A percentile compares a stretch with the other conserved stretches of the same genome.
These are phyloP conservation scores for Zoanthus solanderi DNA, from an alignment of 92 coral and sea anemone species.

Conservation along the genomic window DNA sequence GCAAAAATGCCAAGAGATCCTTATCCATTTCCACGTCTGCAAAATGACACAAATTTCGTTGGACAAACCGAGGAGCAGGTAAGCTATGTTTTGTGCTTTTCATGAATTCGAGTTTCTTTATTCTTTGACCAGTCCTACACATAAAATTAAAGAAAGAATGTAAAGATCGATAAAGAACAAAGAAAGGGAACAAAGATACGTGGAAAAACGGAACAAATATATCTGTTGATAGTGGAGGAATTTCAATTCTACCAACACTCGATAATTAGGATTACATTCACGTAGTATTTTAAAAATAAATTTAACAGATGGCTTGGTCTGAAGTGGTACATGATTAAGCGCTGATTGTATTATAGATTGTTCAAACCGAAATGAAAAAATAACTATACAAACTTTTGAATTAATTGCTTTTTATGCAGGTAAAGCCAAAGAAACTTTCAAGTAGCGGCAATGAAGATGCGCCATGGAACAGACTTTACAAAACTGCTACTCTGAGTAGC, in stretches of 20 bases:
- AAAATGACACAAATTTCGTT: conserved; percentile 89
- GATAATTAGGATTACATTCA: neutral
- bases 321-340: no score
- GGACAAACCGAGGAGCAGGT: conserved; percentile 84
- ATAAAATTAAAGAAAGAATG: no score
- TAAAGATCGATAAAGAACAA: no score
- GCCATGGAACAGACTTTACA: conserved; percentile 92
- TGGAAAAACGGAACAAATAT: no score
- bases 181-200: no score
- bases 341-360: neutral
- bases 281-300: neutral
- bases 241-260: no score
- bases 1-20: conserved; percentile 95
- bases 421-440: conserved; percentile 28
- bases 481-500: conserved; percentile 93
- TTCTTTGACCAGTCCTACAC: neutral
- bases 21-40: conserved; percentile 95
- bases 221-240: no score
- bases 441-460: conserved; percentile 57
- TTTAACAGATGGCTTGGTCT: neutral
- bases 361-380: neutral
- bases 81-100: neutral
- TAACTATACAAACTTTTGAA: neutral
- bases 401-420: conserved; percentile 4
- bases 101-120: neutral